Conservation (phyloP, 1,140 invertebrate genomes). For the Euura lappo region DNA sequence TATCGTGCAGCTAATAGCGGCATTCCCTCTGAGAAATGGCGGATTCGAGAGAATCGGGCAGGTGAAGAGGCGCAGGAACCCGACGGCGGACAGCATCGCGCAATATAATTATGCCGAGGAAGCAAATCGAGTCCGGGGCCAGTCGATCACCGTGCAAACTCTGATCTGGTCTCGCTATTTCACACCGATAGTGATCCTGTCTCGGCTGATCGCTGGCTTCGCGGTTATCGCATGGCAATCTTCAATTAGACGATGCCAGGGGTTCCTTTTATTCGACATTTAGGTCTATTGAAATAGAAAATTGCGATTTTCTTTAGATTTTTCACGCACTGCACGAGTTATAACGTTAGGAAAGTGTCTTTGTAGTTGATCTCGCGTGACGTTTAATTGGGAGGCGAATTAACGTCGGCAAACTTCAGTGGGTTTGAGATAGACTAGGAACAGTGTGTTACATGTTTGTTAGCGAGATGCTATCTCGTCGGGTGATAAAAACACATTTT, state of each 20-base stretch:
- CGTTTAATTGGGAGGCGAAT: not conserved
- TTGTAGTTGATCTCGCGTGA: not conserved
- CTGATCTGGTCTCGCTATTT: not conserved
- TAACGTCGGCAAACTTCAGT: not conserved
- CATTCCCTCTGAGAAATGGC: too few relatives aligned
- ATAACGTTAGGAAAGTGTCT: too few relatives aligned
- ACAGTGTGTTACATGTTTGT: not conserved
- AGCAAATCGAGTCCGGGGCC: not conserved
- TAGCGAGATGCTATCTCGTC: too few relatives aligned
- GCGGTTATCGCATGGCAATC: not conserved
- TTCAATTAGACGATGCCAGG: not conserved
- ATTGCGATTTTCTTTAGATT: too few relatives aligned
- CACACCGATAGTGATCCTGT: not conserved
- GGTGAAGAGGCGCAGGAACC: too few relatives aligned
- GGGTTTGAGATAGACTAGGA: not conserved
- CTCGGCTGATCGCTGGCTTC: not conserved
- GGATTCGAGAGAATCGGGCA: too few relatives aligned
- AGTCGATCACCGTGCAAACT: not conserved
- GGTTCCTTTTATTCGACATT: not conserved
- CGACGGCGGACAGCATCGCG: conserved; percentile 8
- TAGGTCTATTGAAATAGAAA: too few relatives aligned
- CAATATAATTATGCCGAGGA: not conserved
- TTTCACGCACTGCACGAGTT: too few relatives aligned
- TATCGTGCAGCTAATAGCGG: too few relatives aligned
- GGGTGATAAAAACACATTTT: not conserved